Base-by-base conservation (phyloP, 2,888 invertebrate genomes). In the Mechanitis messenoides region DNA sequence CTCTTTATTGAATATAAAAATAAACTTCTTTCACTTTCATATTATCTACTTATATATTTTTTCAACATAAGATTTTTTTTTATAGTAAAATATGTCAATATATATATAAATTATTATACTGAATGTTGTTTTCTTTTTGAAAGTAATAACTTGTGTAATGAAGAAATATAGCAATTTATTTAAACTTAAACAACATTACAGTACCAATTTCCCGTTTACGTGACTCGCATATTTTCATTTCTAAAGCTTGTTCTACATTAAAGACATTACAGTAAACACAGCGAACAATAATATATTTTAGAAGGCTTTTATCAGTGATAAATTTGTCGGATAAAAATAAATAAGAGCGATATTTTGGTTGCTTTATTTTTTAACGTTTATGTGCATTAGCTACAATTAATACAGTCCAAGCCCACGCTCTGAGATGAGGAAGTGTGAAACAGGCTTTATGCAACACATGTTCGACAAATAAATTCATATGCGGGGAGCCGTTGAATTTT, bases 401-500 rank as follows among this genome's bases (percentile, higher is more conserved):
- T 11, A 31, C 28, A 50, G 11, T 11, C 42, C 9, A 42, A 42
- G 42, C 9, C 42, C 9, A 9, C 4, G 9, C 11, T 42, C 3
- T 9, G 3, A 50, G 31, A 50, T 50, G n/a, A 7, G 3, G 31
- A 50, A 31, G 31, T 50, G 50, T 50, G 31, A 11, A 50, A 12
- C 50, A 50, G 31, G 31, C 50, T 31, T 50, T 50, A 50, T 7
- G 67, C 59, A 63, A 67, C 69, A 71, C 63, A 67, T 70, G 71
- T 70, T 69, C 68, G 46, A 56, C 60, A 65, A 64, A 71, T 72
- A 71, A 69, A 70, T 68, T 68, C 68, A 68, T 65, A 66, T 66
- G 68, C 57, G 67, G 56, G 62, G 65, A 64, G 62, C 63, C 64
- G 64, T 65, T 56, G 65, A 63, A 64, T 64, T 70, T 67, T 67